A percentile compares a stretch with the other conserved stretches of the same genome.
Conservation (phyloP, 2,888 invertebrate species). For the Polylopha cassiicola region DNA sequence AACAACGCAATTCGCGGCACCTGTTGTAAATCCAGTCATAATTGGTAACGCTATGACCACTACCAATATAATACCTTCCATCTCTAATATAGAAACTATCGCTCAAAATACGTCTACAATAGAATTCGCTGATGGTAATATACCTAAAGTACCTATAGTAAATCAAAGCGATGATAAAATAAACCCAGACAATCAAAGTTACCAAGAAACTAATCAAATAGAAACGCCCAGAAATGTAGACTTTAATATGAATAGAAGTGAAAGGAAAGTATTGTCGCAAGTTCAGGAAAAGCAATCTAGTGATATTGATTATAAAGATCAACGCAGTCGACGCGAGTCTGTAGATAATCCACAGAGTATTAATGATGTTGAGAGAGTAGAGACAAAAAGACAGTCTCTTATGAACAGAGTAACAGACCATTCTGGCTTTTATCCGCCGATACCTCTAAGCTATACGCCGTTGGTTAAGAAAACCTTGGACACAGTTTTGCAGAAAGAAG, state of each 20-base stretch:
- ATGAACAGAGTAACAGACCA: conserved; percentile 47
- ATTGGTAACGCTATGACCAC: conserved; percentile 39
- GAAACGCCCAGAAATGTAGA: conserved; percentile 4
- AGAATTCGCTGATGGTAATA: too few relatives aligned
- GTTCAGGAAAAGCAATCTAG: conserved; percentile 44
- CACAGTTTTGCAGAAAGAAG: conserved; percentile 3
- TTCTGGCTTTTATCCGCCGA: conserved; percentile 37
- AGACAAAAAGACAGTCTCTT: conserved; percentile 50
- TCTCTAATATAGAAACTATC: neutral
- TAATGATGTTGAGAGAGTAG: conserved; percentile 41
- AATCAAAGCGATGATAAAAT: neutral
- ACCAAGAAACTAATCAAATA: neutral
- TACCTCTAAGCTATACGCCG: conserved; percentile 49
- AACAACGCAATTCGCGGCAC: conserved; percentile 40
- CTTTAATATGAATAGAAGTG: conserved; percentile 18
- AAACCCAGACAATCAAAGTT: conserved; percentile 1
- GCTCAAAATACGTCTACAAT: too few relatives aligned
- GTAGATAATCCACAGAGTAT: conserved; percentile 24
- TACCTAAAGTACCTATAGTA: neutral
- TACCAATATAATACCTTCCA: conserved; percentile 18
- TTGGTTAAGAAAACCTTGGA: conserved; percentile 19
- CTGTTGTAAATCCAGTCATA: conserved; percentile 40
- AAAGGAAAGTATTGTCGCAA: conserved; percentile 42
- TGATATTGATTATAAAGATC: conserved; percentile 16
- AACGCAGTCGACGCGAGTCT: conserved; percentile 23